Evolutionary conservation across 2,888 invertebrate genomes (phyloP), one percentile per base, ranked within the genome.

Genomic region (Pandemis heparana): DNA sequence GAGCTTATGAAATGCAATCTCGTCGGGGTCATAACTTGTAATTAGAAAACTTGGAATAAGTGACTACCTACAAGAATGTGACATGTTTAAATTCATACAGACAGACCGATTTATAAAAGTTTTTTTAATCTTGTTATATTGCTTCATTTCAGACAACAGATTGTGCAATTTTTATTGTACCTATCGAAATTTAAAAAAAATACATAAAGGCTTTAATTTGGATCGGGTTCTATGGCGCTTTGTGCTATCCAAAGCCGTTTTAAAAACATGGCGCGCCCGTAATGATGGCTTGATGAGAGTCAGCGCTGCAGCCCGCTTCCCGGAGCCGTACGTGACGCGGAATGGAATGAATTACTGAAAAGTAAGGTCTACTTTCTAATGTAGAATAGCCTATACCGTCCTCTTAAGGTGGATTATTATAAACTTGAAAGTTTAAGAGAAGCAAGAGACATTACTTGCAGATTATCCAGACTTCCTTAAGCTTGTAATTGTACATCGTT

Each of bases 181-280:
- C 43, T 43, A 75, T 71, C 63, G 84, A 83, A 18, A 32, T 46
- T 46, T 14, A 4, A 46, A 63, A 46, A 86, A 88, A 83, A 87
- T 89, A 85, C 86, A 88, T 89, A 89, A 87, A 84, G 83, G 87
- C 87, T 89, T 92, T 92, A 91, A 91, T 92, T 92, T 90, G 87
- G 87, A 89, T 87, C 86, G 81, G 83, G 79, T 85, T 86, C 85
- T 85, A 88, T 85, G 72, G 72, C 72, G 72, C 72, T 68, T 68
- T 64, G 88, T 87, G 89, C 85, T 87, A 87, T 88, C 85, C 84
- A 82, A 87, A 88, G 90, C 91, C 89, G 88, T 94, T 94, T 91
- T 90, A 92, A 93, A 94, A 94, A 94, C 90, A 88, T 93, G 93
- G 92, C 89, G 92, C 92, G 82, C 84, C 85, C 91, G 88, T 92